A percentile compares a stretch with the other conserved stretches of the same genome.
These are phyloP conservation scores for Gephyroberyx darwinii DNA, from an alignment of 2,797 vertebrate genomes.

Conservation along the genomic window DNA sequence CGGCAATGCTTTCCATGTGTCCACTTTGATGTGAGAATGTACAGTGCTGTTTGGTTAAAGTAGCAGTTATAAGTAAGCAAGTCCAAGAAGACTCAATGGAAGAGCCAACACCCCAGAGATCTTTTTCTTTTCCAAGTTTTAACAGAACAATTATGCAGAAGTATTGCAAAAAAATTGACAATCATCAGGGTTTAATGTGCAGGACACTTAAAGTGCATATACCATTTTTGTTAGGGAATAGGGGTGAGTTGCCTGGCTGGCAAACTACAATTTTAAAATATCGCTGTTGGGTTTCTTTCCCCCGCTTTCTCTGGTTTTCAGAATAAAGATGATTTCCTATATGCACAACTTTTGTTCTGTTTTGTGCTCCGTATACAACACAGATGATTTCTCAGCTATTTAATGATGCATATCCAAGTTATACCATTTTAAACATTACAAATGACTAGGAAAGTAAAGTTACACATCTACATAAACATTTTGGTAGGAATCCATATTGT, in stretches of 20 bases:
- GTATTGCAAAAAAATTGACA: conserved; percentile 79
- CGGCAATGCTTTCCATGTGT: conserved; percentile 34
- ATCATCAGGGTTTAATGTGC: conserved; percentile 76
- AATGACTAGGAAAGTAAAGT: conserved; percentile 10
- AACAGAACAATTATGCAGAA: conserved; percentile 79
- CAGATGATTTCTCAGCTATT: neutral
- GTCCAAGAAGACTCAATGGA: conserved; percentile 39
- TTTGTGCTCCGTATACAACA: conserved; percentile 25
- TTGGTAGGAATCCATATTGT: conserved; percentile 11
- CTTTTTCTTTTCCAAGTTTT: conserved; percentile 48
- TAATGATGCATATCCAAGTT: conserved; percentile 14
- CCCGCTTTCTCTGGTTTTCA: conserved; percentile 75
- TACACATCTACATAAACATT: conserved; percentile 4
- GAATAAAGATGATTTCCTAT: conserved; percentile 82
- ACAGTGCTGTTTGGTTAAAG: conserved; percentile 39
- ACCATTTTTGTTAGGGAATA: conserved; percentile 62
- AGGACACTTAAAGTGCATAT: conserved; percentile 42
- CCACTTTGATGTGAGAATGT: conserved; percentile 60
- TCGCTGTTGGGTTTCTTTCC: conserved; percentile 69
- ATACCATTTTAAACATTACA: conserved; percentile 14
- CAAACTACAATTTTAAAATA: conserved; percentile 65
- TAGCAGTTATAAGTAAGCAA: conserved; percentile 40
- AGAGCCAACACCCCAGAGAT: conserved; percentile 44
- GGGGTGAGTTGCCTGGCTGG: conserved; percentile 65
- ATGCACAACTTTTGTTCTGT: conserved; percentile 54